A percentile compares a stretch with the other conserved stretches of the same genome.
Evolutionary conservation across 2,797 vertebrate genomes (phyloP).

Genomic region (Scarus forsteni): DNA sequence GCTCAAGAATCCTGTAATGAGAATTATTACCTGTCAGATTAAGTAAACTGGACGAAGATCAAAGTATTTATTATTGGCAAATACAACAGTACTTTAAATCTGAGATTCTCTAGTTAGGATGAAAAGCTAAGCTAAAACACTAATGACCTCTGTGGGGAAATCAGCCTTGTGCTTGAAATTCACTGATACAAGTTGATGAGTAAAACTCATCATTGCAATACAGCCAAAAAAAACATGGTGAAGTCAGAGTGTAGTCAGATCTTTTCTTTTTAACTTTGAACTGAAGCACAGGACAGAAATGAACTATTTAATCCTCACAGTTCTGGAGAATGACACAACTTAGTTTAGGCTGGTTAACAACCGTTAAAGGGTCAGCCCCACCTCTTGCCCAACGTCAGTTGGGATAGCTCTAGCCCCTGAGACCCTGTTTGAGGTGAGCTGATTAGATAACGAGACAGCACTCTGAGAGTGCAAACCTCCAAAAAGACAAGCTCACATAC

Average conservation of each 20-base stretch:
- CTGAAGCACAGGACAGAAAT: background rate
- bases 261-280: background rate
- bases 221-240: background rate
- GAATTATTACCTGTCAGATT: background rate
- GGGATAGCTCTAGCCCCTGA: too few relatives aligned
- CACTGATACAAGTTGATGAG: slow-evolving; percentile 2
- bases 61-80: slow-evolving; percentile 42
- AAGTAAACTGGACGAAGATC: slow-evolving; percentile 25
- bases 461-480: too few relatives aligned
- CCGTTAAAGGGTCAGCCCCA: too few relatives aligned
- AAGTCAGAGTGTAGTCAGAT: background rate
- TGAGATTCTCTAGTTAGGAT: slow-evolving; percentile 13
- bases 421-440: too few relatives aligned
- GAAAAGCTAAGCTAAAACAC: background rate
- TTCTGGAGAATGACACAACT: background rate
- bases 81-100: slow-evolving; percentile 26
- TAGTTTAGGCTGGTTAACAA: too few relatives aligned
- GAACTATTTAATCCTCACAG: background rate
- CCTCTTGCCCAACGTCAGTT: too few relatives aligned
- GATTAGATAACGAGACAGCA: too few relatives aligned
- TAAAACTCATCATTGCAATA: slow-evolving; percentile 12
- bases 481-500: too few relatives aligned
- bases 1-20: slow-evolving; percentile 10
- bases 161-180: slow-evolving; percentile 17
- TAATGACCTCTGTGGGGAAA: slow-evolving; percentile 55